Evolutionary conservation across 2,888 invertebrate species (phyloP).

Genomic region (Siphonodentalium dalli): DNA sequence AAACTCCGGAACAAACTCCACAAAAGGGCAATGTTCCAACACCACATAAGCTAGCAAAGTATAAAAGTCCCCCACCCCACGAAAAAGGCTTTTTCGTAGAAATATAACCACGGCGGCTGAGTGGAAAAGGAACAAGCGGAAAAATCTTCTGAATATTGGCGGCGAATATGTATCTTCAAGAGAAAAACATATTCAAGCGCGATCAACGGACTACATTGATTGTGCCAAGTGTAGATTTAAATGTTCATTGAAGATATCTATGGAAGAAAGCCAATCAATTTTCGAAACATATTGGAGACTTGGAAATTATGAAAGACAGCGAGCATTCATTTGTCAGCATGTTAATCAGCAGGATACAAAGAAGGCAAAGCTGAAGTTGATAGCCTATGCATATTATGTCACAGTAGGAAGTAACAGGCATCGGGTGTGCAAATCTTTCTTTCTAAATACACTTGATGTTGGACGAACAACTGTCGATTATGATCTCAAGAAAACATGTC

Average conservation of each 20-base stretch:
- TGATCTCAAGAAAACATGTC: too few relatives aligned
- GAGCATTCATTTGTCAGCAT: conserved; percentile 3
- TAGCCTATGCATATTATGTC: too few relatives aligned
- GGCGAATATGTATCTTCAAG: not conserved
- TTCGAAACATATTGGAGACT: conserved; percentile 1
- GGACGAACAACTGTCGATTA: too few relatives aligned
- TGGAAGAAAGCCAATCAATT: not conserved
- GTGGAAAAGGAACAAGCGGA: conserved; percentile 3
- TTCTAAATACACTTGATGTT: too few relatives aligned
- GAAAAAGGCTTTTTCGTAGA: conserved; percentile 1
- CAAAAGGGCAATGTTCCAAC: not conserved
- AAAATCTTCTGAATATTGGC: not conserved
- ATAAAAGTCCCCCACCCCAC: not conserved
- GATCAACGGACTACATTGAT: not conserved
- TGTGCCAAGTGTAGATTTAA: conserved; percentile 3
- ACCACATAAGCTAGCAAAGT: not conserved
- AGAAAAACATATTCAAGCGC: not conserved
- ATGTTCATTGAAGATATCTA: conserved; percentile 4
- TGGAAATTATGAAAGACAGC: conserved; percentile 3
- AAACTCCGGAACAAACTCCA: not conserved
- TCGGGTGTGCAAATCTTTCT: too few relatives aligned
- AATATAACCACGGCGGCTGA: not conserved
- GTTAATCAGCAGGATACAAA: too few relatives aligned
- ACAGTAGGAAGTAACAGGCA: too few relatives aligned
- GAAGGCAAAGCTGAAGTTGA: too few relatives aligned